Conservation (phyloP, 2,797 vertebrate genomes). For the Sebastes steindachneri region DNA sequence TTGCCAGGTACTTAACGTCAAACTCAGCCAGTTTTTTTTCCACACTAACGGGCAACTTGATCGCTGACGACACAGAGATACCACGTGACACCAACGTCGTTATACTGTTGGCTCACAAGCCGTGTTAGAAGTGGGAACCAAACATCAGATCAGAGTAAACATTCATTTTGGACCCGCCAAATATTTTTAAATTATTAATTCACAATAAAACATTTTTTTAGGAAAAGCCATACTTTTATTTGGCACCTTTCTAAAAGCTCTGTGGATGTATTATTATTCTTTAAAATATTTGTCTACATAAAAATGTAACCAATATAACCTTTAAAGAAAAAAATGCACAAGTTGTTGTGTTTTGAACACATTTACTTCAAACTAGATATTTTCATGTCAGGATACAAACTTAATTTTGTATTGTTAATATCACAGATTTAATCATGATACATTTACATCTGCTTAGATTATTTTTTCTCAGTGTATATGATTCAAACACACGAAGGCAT, state of each 20-base stretch:
- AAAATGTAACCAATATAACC: rapidly evolving
- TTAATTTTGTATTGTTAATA: neutral
- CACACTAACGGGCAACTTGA: too few species aligned
- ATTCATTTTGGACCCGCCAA: too few species aligned
- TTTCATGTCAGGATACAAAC: neutral
- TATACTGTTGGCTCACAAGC: too few species aligned
- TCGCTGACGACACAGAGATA: too few species aligned
- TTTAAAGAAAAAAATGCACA: neutral
- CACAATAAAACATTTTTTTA: too few species aligned
- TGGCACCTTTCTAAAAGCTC: rapidly evolving
- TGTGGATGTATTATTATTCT: too few species aligned
- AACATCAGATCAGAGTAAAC: too few species aligned
- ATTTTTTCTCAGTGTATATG: neutral
- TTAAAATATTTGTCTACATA: too few species aligned
- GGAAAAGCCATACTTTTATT: too few species aligned
- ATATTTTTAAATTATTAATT: rapidly evolving
- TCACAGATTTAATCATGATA: neutral
- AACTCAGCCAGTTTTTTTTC: too few species aligned
- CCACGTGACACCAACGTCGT: too few species aligned
- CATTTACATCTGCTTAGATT: neutral
- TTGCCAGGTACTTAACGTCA: too few species aligned
- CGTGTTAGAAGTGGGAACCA: rapidly evolving
- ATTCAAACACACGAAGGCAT: neutral
- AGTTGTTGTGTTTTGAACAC: neutral
- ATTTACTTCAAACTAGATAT: neutral